A percentile compares a stretch with the other conserved stretches of the same genome.
Conservation (phyloP, 2,113 vertebrate species). For the Pteruthius melanotis region DNA sequence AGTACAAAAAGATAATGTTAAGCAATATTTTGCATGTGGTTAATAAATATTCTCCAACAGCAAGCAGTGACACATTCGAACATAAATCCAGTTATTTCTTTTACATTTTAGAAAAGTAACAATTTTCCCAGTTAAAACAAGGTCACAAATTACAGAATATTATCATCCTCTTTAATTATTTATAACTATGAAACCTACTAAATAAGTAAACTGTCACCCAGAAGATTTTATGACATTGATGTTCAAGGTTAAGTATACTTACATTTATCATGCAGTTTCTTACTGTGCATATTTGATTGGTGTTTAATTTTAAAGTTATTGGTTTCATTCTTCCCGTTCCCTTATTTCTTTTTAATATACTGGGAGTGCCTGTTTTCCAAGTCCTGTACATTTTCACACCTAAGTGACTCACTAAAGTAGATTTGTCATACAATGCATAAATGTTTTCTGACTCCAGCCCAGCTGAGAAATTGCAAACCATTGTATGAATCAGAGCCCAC, state of each 20-base stretch:
- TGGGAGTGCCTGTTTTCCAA: not conserved
- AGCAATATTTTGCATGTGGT: conserved; percentile 69
- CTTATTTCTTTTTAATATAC: not conserved
- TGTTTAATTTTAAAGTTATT: conserved; percentile 24
- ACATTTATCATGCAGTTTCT: conserved; percentile 49
- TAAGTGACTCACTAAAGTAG: conserved; percentile 20
- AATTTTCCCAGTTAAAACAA: conserved; percentile 68
- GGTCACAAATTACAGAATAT: conserved; percentile 74
- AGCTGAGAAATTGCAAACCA: not conserved
- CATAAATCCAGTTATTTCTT: conserved; percentile 63
- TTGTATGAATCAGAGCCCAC: not conserved
- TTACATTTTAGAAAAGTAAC: conserved; percentile 70
- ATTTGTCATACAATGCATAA: not conserved
- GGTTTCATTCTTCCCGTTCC: not conserved
- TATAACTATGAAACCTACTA: conserved; percentile 49
- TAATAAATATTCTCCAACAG: conserved; percentile 67
- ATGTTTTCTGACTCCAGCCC: not conserved
- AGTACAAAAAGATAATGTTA: conserved; percentile 73
- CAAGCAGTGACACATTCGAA: conserved; percentile 71
- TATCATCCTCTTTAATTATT: conserved; percentile 47
- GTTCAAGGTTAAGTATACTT: conserved; percentile 52
- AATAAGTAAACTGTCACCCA: conserved; percentile 56
- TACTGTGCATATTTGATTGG: conserved; percentile 39
- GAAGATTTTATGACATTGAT: conserved; percentile 37
- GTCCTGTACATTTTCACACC: not conserved